Percentiles rank a stretch among this genome's conserved stretches.
phyloP scores from a whole-genome alignment of 2,888 invertebrate species.

The Harmothoe impar region DNA sequence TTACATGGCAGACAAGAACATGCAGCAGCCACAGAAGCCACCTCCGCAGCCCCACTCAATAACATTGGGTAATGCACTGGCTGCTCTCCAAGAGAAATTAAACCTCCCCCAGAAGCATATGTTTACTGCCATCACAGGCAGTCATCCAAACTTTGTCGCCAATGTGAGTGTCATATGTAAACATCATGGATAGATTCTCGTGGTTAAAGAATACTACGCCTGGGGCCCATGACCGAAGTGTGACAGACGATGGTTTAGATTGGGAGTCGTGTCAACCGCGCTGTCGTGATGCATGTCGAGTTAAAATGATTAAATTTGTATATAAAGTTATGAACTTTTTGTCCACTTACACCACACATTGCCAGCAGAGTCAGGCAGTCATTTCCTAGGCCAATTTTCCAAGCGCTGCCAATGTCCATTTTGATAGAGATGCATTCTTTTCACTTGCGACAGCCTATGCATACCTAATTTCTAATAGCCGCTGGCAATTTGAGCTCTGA shows the following conservation, averaged over 20 bases:
- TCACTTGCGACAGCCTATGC: slow-evolving; percentile 43
- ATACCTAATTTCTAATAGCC: slow-evolving; percentile 59
- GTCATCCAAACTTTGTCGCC: too few species aligned
- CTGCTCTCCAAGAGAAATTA: slow-evolving; percentile 13
- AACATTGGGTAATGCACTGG: background rate
- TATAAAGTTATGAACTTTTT: slow-evolving; percentile 35
- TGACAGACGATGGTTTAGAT: background rate
- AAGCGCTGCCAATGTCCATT: slow-evolving; percentile 13
- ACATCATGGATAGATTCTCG: too few species aligned
- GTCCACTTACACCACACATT: background rate
- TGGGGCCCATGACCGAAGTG: background rate
- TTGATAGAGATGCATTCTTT: slow-evolving; percentile 50
- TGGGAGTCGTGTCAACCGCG: background rate
- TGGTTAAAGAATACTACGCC: too few species aligned
- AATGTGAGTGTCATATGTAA: too few species aligned
- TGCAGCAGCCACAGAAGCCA: slow-evolving; percentile 3
- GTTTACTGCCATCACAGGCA: background rate
- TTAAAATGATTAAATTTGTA: background rate
- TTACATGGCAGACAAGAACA: background rate
- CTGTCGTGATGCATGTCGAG: background rate
- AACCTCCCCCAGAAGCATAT: background rate
- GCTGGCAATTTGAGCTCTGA: slow-evolving; percentile 23
- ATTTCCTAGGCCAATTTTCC: slow-evolving; percentile 29
- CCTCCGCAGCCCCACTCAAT: background rate
- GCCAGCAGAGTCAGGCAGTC: background rate